phyloP scores from a whole-genome alignment of 2,113 vertebrate genomes.

The Burhinus bistriatus region DNA sequence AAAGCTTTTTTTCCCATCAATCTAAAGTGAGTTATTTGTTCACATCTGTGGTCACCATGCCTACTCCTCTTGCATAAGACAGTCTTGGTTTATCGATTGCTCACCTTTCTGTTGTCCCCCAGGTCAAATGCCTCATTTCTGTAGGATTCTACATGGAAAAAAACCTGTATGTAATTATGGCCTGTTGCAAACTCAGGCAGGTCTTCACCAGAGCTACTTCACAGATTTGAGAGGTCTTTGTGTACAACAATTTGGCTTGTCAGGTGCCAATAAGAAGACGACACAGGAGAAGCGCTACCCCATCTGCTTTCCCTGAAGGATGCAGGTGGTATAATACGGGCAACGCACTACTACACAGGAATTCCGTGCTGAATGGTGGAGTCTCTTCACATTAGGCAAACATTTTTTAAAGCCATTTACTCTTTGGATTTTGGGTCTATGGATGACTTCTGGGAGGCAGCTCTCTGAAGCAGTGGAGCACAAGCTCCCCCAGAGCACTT shows the following conservation, averaged over 20 bases:
- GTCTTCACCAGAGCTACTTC: not conserved
- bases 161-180: not conserved
- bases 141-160: not conserved
- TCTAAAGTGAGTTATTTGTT: not conserved
- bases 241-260: not conserved
- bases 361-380: not conserved
- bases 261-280: not conserved
- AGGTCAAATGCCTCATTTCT: not conserved
- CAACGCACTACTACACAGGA: not conserved
- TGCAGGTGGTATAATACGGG: accelerated
- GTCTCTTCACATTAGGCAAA: not conserved
- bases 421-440: not conserved
- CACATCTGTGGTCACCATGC: not conserved
- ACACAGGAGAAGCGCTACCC: not conserved
- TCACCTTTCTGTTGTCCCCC: not conserved
- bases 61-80: not conserved
- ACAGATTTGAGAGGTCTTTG: not conserved
- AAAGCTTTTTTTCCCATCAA: not conserved
- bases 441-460: not conserved
- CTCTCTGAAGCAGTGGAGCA: not conserved
- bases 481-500: not conserved
- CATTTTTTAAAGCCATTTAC: not conserved
- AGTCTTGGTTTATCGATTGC: not conserved
- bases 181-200: not conserved
- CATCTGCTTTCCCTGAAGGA: not conserved